Evolutionary conservation across 2,797 vertebrate genomes (phyloP).

Genomic region (Myripristis jacobus): DNA sequence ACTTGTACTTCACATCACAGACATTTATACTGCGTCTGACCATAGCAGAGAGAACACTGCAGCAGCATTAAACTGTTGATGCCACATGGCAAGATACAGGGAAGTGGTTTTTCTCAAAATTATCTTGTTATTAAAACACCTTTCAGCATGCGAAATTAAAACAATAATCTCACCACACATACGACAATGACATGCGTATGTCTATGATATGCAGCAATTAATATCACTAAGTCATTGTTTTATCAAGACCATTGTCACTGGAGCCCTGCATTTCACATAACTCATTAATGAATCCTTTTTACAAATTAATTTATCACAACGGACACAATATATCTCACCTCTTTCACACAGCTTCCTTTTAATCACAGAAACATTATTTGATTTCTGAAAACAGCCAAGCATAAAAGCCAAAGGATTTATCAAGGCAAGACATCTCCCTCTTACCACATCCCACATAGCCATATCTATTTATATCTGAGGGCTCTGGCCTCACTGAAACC

Average conservation of each 20-base stretch:
- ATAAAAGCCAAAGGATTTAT: conserved; percentile 60
- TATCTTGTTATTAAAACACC: conserved; percentile 11
- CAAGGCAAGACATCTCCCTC: conserved; percentile 58
- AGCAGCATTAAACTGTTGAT: not conserved
- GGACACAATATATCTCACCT: conserved; percentile 62
- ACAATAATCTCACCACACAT: conserved; percentile 12
- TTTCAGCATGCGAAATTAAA: conserved; percentile 26
- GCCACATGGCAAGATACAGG: not conserved
- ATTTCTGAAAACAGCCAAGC: conserved; percentile 64
- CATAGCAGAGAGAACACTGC: not conserved
- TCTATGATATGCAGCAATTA: conserved; percentile 10
- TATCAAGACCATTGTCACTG: not conserved
- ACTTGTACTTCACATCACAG: not conserved
- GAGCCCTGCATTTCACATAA: conserved; percentile 25
- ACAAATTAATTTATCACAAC: conserved; percentile 72
- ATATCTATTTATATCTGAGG: conserved; percentile 80
- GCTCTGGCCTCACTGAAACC: conserved; percentile 80
- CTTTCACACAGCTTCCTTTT: conserved; percentile 48
- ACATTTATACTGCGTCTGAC: not conserved
- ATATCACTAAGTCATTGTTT: conserved; percentile 13
- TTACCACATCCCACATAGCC: conserved; percentile 62
- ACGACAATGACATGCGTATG: not conserved
- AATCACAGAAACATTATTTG: conserved; percentile 64
- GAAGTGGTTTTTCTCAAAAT: not conserved
- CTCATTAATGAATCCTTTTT: conserved; percentile 38